Base-by-base conservation (phyloP, 2,113 vertebrate genomes). In the Bubalus kerabau region DNA sequence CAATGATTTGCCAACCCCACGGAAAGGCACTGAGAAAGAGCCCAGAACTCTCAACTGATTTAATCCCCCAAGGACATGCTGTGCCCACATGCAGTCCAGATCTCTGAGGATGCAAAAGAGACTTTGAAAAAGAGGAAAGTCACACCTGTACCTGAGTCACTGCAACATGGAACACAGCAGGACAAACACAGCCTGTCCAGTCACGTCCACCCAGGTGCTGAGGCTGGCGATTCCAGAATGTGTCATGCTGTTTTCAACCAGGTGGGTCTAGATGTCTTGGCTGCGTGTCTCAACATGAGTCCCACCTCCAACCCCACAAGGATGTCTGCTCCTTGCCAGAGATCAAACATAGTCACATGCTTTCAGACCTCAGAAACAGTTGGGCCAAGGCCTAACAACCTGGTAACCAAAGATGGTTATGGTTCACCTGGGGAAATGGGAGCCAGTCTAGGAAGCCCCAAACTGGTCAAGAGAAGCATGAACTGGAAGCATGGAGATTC, bases 121-220 rank as follows among this genome's bases (percentile, higher is more conserved):
- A 96, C 85, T 85, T 82, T 94, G 85, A 89, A 57, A 91, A 95
- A 91, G 30, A 64, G 82, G 60, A 82, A 78, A 52, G 43, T 67
- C 54, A 36, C 93, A 97, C 82, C 93, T 96, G 82, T 74, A 19
- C 82, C 93, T 96, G 95, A 96, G 95, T 97, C 94, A 97, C 71
- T 24, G 1, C 10, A 74, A 64, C 74, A 40, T 7, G 56, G 81
- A 85, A 90, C 76, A 96, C 32, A 71, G 54, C 40, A 83, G n/a
- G 93, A 90, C 95, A 97, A 84, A 97, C 78, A 95, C 48, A 94
- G 91, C 97, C 85, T 97, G 97, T 98, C 92, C 64, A 56, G 52
- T 97, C 98, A 92, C 0, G 80, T 96, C 95, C 89, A 30, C 40
- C 57, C 48, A 43, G 71, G 86, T n/a, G 86, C 83, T 84, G 43